Evolutionary conservation across 2,797 vertebrate genomes (phyloP).

Genomic region (Catamblyrhynchus diadema): DNA sequence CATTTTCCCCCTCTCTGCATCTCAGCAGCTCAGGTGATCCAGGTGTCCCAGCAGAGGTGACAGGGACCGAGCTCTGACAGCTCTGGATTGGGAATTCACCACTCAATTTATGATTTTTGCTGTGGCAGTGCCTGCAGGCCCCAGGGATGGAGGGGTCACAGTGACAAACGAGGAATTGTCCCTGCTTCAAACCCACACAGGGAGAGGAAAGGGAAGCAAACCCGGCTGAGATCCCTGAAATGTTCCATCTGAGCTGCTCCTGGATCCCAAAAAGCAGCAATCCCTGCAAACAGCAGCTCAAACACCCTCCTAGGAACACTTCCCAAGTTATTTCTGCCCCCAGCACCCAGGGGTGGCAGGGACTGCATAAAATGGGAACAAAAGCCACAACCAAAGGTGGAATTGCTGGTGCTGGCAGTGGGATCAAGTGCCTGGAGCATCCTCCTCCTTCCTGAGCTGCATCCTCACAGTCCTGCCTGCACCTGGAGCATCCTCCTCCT

Average conservation of each 20-base stretch:
- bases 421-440: not conserved
- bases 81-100: not conserved
- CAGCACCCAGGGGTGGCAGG: not conserved
- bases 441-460: accelerated
- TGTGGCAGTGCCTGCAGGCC: not conserved
- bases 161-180: not conserved
- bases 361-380: accelerated
- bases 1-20: not conserved
- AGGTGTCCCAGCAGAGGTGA: not conserved
- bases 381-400: not conserved
- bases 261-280: not conserved
- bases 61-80: not conserved
- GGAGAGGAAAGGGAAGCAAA: not conserved
- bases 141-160: accelerated
- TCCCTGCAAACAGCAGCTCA: not conserved
- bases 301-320: accelerated
- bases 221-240: not conserved
- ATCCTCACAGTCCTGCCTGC: not conserved
- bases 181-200: not conserved
- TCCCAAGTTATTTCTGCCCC: not conserved
- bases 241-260: not conserved
- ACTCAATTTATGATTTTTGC: accelerated
- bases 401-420: not conserved
- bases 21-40: not conserved
- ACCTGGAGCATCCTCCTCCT: accelerated